Base-by-base conservation (phyloP, 1,140 invertebrate genomes). In the Polyergus mexicanus region DNA sequence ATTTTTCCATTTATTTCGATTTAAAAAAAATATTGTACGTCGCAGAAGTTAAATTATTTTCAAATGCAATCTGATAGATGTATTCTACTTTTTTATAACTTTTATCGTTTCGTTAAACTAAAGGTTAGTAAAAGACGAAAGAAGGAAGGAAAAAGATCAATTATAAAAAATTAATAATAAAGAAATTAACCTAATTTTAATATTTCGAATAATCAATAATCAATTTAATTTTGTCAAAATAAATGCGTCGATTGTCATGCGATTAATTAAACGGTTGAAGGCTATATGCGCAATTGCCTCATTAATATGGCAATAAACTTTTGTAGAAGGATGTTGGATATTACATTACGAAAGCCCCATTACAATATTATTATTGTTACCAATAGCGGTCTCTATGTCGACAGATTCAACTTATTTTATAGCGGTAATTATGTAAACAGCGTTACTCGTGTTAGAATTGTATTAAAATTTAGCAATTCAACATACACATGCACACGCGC, bases 381-480 rank as follows among this genome's bases (percentile, higher is more conserved):
- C 58, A 22, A 22, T 19, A 54, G 51, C 6, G 13, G 7, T 51
- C 47, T 51, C 16, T 2, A 58, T 68, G 6, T 60, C 22, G 3
- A 7, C n/a, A 16, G 8, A 62, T 72, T 10, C 56, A 47, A 6
- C n/a, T 83, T 74, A 83, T 60, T 44, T 47, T 68, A 35, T 3
- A 69, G 22, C n/a, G 32, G 5, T 80, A 68, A 68, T 80, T 69
- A 56, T 80, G 44, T 13, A 69, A 80, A 80, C 35, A 47, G 2
- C 2, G 22, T 10, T 58, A 56, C 10, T 80, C 32, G 32, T 22
- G 13, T 19, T 3, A 35, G 16, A 80, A 56, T 56, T 80, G 10
- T 41, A 58, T 80, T 80, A 80, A 69, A 80, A 80, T 80, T 80
- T 80, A 41, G 7, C 47, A 80, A 80, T 68, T 54, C 13, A 38